Evolutionary conservation across 2,888 invertebrate species (phyloP).

Genomic region (Gnatocerus cornutus): DNA sequence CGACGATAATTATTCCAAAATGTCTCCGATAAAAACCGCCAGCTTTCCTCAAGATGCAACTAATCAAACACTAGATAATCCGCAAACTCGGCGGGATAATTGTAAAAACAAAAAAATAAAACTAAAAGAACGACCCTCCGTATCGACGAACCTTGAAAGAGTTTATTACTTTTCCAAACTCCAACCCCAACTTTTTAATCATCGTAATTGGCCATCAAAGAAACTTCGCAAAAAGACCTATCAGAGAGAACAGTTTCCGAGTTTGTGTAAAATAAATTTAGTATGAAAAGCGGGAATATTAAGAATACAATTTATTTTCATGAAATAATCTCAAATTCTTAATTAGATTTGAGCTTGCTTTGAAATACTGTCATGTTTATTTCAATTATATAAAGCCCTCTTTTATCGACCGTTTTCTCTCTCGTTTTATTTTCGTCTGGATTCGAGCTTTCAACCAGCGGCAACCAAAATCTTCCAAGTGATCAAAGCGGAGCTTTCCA

Average conservation of each 20-base stretch:
- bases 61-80: neutral
- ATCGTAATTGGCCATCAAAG: slow-evolving; percentile 57
- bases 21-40: neutral
- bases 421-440: slow-evolving; percentile 17
- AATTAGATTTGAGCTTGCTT: slow-evolving; percentile 66
- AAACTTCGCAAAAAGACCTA: slow-evolving; percentile 52
- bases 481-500: too few relatives aligned
- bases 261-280: slow-evolving; percentile 45
- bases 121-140: neutral
- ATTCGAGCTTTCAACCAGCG: slow-evolving; percentile 20
- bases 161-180: slow-evolving; percentile 38
- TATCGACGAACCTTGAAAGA: slow-evolving; percentile 39
- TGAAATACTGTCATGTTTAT: slow-evolving; percentile 68
- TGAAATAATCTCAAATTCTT: slow-evolving; percentile 63
- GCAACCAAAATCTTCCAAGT: slow-evolving; percentile 1
- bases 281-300: slow-evolving; percentile 52
- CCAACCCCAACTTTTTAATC: slow-evolving; percentile 55
- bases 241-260: slow-evolving; percentile 50
- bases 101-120: slow-evolving; percentile 9
- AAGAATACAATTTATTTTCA: slow-evolving; percentile 61
- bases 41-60: neutral
- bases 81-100: neutral
- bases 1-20: slow-evolving; percentile 13
- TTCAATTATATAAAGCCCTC: slow-evolving; percentile 67
- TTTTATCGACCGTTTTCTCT: slow-evolving; percentile 59